Base-by-base conservation (phyloP, 2,113 vertebrate genomes). In the Acinonyx jubatus region DNA sequence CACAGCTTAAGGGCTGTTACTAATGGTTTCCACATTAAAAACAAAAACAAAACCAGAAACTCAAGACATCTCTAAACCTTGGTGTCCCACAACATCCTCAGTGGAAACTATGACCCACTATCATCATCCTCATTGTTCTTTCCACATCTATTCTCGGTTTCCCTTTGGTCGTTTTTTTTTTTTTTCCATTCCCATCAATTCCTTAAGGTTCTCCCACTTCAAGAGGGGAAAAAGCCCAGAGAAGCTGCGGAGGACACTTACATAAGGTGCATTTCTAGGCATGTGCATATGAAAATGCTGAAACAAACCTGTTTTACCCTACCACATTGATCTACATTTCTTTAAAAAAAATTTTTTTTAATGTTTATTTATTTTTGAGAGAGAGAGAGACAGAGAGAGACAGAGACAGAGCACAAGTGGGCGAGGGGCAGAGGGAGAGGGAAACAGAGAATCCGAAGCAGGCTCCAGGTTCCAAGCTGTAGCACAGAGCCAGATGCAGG, bases 11-110 rank as follows among this genome's bases (percentile, higher is more conserved):
- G 63, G 57, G 65, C 38, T 91, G 31, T 76, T 78, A 61, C 83
- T n/a, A 69, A 91, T 0, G 0, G 74, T 83, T 83, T 94, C 27
- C 80, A 93, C 27, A 78, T 74, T 92, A 91, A 92, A 93, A 97
- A 83, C 11, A 94, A 95, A 96, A 88, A 69, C 31, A 83, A 65
- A 96, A 84, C 52, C 91, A 95, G 76, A 95, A 91, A 94, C 23
- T 96, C 41, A 33, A 85, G 73, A 89, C 61, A 69, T 76, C 96
- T 86, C 61, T 71, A 88, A 91, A 94, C 27, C 41, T 33, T 82
- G 21, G 16, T 63, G 3, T 74, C n/a, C 36, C 25, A 65, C 74
- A 97, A 50, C 9, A 76, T 85, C 29, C 50, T 86, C 81, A 91
- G 63, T 66, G 3, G 29, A 71, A 96, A 97, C 0, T 73, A 55